These are phyloP conservation scores for Phalera bucephala DNA, from an alignment of 2,888 invertebrate species.

Conservation along the genomic window DNA sequence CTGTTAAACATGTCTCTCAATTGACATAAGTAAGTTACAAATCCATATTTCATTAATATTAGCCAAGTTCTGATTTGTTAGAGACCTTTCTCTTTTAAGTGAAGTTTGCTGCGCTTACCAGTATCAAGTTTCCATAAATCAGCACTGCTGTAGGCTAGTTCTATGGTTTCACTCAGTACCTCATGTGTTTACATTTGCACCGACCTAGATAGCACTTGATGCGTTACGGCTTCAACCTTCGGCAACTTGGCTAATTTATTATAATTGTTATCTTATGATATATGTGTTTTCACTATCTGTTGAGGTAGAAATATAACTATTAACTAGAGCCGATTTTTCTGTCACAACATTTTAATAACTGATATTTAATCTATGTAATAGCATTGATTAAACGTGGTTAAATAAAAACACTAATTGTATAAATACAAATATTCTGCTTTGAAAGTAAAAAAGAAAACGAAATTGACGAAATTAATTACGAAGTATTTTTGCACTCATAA, in stretches of 20 bases:
- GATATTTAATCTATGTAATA: too few relatives aligned
- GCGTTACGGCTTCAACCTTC: constrained; percentile 49
- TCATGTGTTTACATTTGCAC: constrained; percentile 39
- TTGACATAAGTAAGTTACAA: constrained; percentile 14
- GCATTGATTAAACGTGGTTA: too few relatives aligned
- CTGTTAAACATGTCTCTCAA: constrained; percentile 35
- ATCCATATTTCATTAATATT: constrained; percentile 18
- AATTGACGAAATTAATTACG: too few relatives aligned
- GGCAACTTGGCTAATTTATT: constrained; percentile 28
- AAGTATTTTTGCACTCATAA: too few relatives aligned
- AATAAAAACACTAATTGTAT: too few relatives aligned
- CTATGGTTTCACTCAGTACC: constrained; percentile 50
- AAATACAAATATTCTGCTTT: too few relatives aligned
- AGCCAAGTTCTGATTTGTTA: constrained; percentile 14
- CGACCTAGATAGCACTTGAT: constrained; percentile 48
- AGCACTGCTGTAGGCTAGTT: constrained; percentile 13
- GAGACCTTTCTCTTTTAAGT: constrained; percentile 33
- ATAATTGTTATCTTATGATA: background rate
- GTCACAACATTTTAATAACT: too few relatives aligned
- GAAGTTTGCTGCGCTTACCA: constrained; percentile 22
- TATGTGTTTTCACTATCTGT: too few relatives aligned
- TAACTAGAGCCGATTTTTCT: too few relatives aligned
- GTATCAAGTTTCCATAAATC: constrained; percentile 33
- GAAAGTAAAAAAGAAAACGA: too few relatives aligned
- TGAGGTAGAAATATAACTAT: too few relatives aligned